A percentile compares a stretch with the other conserved stretches of the same genome.
These are phyloP conservation scores for Trissonchulus sp. DNA, from an alignment of 2,888 invertebrate species.

Conservation along the genomic window DNA sequence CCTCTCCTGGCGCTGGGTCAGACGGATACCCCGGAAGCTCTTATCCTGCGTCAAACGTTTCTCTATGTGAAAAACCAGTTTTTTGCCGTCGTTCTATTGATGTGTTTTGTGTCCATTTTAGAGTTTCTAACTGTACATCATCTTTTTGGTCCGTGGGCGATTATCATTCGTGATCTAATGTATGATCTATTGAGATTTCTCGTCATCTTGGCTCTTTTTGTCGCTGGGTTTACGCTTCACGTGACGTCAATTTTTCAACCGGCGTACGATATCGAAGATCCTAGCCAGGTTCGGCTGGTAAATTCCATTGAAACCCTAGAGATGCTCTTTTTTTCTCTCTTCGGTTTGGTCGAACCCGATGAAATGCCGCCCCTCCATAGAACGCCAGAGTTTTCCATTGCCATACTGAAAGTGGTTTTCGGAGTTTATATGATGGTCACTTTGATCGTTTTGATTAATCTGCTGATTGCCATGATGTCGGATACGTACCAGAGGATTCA, in stretches of 20 bases:
- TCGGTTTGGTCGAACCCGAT: constrained; percentile 73
- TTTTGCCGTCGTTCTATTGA: constrained; percentile 84
- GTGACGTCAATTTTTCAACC: constrained; percentile 71
- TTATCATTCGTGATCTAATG: constrained; percentile 75
- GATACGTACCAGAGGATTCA: constrained; percentile 98
- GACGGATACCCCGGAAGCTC: no score
- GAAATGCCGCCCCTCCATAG: constrained; percentile 58
- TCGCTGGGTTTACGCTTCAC: constrained; percentile 91
- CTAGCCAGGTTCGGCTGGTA: constrained; percentile 39
- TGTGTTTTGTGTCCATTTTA: constrained; percentile 88
- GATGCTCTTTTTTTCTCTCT: constrained; percentile 94
- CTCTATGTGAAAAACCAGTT: constrained; percentile 68
- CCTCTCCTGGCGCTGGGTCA: neutral
- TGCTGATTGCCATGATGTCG: constrained; percentile 99
- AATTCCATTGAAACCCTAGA: constrained; percentile 72
- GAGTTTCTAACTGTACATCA: constrained; percentile 95
- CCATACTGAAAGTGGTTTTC: constrained; percentile 64
- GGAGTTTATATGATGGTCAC: constrained; percentile 97
- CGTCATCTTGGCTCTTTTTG: constrained; percentile 93
- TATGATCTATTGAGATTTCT: constrained; percentile 65
- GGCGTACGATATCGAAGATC: constrained; percentile 16
- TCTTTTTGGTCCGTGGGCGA: constrained; percentile 99
- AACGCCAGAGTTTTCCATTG: constrained; percentile 49
- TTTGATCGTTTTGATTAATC: constrained; percentile 92
- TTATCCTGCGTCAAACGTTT: constrained; percentile 17